Evolutionary conservation across 2,797 vertebrate species (phyloP), one percentile per base, ranked within the genome.

Genomic region (Cirrhinus mrigala): DNA sequence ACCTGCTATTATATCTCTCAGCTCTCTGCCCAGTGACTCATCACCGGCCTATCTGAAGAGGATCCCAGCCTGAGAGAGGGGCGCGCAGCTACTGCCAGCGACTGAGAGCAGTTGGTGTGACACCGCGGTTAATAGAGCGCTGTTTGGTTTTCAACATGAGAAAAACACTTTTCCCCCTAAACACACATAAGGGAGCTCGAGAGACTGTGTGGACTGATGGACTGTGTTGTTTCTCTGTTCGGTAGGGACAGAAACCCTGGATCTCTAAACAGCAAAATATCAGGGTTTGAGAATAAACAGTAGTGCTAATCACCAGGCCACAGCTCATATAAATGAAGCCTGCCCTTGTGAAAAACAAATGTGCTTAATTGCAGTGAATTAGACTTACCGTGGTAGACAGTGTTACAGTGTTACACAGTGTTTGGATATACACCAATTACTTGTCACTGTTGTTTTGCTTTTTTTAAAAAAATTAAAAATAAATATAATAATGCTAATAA

Each of bases 51-150:
- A 52, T 80, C 46, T 22, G 24, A 69, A 81, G 77, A 50, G 73
- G 15, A 68, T 77, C 84, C 68, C 81, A 84, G 56, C 48, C 81
- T 71, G 83, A 83, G 66, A 37, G 79, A 83, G 14, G 44, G 71
- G 62, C 70, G 76, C 7, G 5, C 66, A 40, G 33, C 6, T 66
- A 16, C 15, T 60, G 79, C 40, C 73, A 80, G 54, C 50, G 73
- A 81, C 27, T 52, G 84, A 69, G 77, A 69, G 77, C 52, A 48
- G 83, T 76, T 85, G 75, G 74, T 76, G 50, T 0, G 14, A 69
- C 27, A 83, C 84, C 84, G 85, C 22, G 15, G 79, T 85, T 75
- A 85, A 84, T 84, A 88, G 80, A 74, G 73, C 60, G 62, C 84
- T 64, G 83, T 46, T 81, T 73, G 84, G 52, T 20, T 58, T 16